Base-by-base conservation (phyloP, 2,113 vertebrate species). In the Carollia perspicillata region DNA sequence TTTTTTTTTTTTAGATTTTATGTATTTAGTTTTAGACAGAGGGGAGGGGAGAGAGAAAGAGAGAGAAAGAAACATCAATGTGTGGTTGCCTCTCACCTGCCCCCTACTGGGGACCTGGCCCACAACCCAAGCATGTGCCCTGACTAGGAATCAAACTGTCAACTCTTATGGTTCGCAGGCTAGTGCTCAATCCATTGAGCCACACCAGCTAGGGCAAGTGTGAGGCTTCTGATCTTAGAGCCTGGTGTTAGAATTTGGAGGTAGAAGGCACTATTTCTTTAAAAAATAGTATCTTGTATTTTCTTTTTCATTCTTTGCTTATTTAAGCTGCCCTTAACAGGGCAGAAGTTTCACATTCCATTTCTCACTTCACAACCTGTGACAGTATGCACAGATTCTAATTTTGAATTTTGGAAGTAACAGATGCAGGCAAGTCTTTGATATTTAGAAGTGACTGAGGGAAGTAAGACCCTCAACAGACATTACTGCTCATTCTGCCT, bases 401-500 rank as follows among this genome's bases (percentile, higher is more conserved):
- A 92, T 94, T 95, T 89, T 78, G 55, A 89, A 89, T 92, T 93
- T 85, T 78, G 65, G 17, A 80, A 93, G 33, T 88, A 11, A 87
- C 6, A 84, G 37, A 22, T 69, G 37, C 10, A 10, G 7, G 40
- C 20, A 83, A 90, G 68, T 75, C 49, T 88, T 84, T 90, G 28
- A 44, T 60, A 72, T 22, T 94, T 89, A 89, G 28, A 92, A 89
- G 33, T 35, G 40, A 63, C 28, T 80, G 49, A 68, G 49, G 28
- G 23, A 84, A 88, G 63, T 89, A 51, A 89, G 65, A 63, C 77
- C 33, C 6, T 84, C 28, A 78, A 40, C n/a, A 92, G 8, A 30
- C 71, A 75, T 68, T 74, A 26, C n/a, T 74, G 6, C 84, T 88
- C 55, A 74, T 89, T 95, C 40, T 92, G 49, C 65, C 35, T 89